Conservation (phyloP, 2,888 invertebrate genomes). For the Eudemis profundana region DNA sequence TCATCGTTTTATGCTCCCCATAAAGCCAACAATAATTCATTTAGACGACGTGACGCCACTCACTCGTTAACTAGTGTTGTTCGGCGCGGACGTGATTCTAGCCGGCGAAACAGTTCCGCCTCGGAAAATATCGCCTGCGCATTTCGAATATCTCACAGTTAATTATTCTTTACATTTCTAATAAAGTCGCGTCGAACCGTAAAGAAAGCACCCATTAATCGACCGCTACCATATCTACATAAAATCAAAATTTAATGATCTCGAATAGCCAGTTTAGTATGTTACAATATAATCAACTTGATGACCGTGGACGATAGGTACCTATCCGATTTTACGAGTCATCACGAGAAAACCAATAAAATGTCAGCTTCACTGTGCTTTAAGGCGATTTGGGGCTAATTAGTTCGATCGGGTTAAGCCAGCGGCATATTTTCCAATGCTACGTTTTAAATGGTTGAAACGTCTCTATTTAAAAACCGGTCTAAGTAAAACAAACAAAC, state of each 20-base stretch:
- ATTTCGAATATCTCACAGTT: slow-evolving; percentile 58
- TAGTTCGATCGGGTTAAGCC: slow-evolving; percentile 43
- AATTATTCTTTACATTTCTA: slow-evolving; percentile 37
- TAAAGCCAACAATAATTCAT: slow-evolving; percentile 85
- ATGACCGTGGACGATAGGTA: slow-evolving; percentile 42
- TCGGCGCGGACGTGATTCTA: slow-evolving; percentile 63
- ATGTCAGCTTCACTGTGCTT: slow-evolving; percentile 42
- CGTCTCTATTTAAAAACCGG: slow-evolving; percentile 59
- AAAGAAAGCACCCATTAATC: slow-evolving; percentile 44
- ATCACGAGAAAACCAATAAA: slow-evolving; percentile 45
- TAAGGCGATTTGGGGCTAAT: slow-evolving; percentile 41
- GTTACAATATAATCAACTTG: slow-evolving; percentile 45
- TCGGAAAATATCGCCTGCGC: slow-evolving; percentile 38
- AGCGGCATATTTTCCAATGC: slow-evolving; percentile 34
- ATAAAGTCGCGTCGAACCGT: slow-evolving; percentile 36
- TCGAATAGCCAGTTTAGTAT: slow-evolving; percentile 46
- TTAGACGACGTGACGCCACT: slow-evolving; percentile 85
- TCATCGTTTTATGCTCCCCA: slow-evolving; percentile 83
- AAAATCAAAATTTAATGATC: slow-evolving; percentile 46
- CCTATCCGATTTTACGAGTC: slow-evolving; percentile 42
- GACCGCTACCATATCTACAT: slow-evolving; percentile 40
- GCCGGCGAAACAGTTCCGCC: slow-evolving; percentile 55
- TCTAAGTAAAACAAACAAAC: slow-evolving; percentile 79
- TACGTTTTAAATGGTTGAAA: slow-evolving; percentile 16
- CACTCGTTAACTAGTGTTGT: slow-evolving; percentile 80